Conservation (phyloP, 2,888 invertebrate genomes). For the Polietes domitor region DNA sequence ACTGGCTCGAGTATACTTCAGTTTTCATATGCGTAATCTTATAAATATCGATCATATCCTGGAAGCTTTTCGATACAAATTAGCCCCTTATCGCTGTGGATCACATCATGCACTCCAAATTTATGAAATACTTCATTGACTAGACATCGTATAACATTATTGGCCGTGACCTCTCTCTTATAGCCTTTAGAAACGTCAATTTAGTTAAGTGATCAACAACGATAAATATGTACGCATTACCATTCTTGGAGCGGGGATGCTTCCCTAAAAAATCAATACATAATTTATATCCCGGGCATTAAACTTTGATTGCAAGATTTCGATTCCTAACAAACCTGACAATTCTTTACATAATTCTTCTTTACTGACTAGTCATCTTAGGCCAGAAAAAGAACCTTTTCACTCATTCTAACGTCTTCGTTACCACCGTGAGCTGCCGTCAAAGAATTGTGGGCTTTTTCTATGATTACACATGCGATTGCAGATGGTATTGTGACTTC, state of each 20-base stretch:
- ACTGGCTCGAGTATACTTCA: too few species aligned
- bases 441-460: constrained; percentile 20
- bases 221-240: background rate
- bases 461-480: background rate
- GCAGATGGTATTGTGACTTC: constrained; percentile 42
- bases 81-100: background rate
- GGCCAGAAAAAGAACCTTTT: constrained; percentile 21
- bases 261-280: constrained; percentile 68
- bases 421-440: constrained; percentile 25
- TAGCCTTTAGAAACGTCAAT: background rate
- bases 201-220: constrained; percentile 30
- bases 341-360: background rate
- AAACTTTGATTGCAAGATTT: background rate
- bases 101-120: constrained; percentile 21
- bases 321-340: background rate
- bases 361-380: background rate
- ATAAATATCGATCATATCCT: too few species aligned
- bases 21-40: too few species aligned
- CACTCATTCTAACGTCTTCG: constrained; percentile 19
- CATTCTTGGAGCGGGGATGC: too few species aligned
- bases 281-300: constrained; percentile 29
- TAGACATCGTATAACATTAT: constrained; percentile 8
- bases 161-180: constrained; percentile 25
- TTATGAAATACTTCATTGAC: background rate
- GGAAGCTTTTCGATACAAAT: too few species aligned